Conservation (phyloP, 1,140 invertebrate genomes). For the Drosophila kikkawai region DNA sequence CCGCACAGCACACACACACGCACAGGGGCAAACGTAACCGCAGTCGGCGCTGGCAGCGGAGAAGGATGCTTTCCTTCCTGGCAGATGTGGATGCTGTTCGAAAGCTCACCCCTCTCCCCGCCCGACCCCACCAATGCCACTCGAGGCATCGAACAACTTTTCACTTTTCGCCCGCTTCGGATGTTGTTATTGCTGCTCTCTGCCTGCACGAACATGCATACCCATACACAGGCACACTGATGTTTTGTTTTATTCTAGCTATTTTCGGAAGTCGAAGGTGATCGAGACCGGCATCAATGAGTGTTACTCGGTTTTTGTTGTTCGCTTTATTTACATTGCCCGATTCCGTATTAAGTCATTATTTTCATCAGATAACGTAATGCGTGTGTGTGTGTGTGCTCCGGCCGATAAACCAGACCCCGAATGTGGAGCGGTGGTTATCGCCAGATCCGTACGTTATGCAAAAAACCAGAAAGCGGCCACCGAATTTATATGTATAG, state of each 20-base stretch:
- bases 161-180: constrained; percentile 39
- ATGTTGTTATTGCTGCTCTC: constrained; percentile 46
- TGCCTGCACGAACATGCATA: constrained; percentile 24
- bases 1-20: constrained; percentile 12
- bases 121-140: constrained; percentile 12
- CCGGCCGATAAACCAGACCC: background rate
- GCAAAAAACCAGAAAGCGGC: constrained; percentile 35
- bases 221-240: constrained; percentile 8
- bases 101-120: constrained; percentile 28
- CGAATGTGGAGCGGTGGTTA: constrained; percentile 10
- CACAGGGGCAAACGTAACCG: constrained; percentile 70
- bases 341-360: constrained; percentile 29
- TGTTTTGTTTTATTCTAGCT: constrained; percentile 43
- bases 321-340: constrained; percentile 31
- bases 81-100: constrained; percentile 74
- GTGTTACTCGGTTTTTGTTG: constrained; percentile 12
- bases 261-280: constrained; percentile 48
- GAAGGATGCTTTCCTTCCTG: constrained; percentile 72
- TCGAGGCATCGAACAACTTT: constrained; percentile 53
- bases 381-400: background rate
- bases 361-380: constrained; percentile 22
- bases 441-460: constrained; percentile 29
- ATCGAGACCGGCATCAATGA: constrained; percentile 51
- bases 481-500: constrained; percentile 15
- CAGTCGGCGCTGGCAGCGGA: constrained; percentile 60